Base-by-base conservation (phyloP, 2,888 invertebrate genomes). In the Coleophora deauratella region DNA sequence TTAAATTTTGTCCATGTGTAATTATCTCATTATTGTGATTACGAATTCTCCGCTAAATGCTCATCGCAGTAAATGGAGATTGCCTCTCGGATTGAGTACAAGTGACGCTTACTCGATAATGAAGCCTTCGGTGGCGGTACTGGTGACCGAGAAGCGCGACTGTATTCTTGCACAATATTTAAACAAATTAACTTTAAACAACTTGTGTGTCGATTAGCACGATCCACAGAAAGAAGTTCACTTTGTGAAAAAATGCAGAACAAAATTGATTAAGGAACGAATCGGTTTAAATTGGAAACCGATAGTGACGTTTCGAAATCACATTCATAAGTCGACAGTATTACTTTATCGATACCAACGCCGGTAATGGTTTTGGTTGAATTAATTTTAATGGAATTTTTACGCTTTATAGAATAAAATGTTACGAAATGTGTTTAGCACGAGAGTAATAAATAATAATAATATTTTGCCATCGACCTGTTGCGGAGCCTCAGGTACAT, bases 1-100 rank as follows among this genome's bases (percentile, higher is more conserved):
- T 86, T 86, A 82, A 86, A 84, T 86, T 86, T 84, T 79, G 81
- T 84, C 75, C 77, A 76, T 79, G 80, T 84, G 81, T 85, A 85
- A 86, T 86, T 85, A 85, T 84, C 84, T 84, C 80, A 85, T 84
- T 85, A 85, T 82, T 79, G 80, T 81, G 73, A 85, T 84, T 85
- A 82, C 79, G 78, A 81, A 82, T 81, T 77, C 80, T 68, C 68
- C 67, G 78, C 78, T 82, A 82, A 85, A 84, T 82, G 76, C 73
- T 78, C 74, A 70, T 72, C 72, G 71, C 72, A 75, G 67, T 68
- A 75, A 78, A 79, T 74, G 78, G 79, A 71, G 72, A 76, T 76
- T 74, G 72, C 67, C 57, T 64, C 68, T 68, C 59, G 59, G 62
- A 63, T 66, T 54, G 65, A 62, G 56, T 64, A 62, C 66, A 59